phyloP scores from a whole-genome alignment of 2,797 vertebrate genomes.

The Anniella stebbinsi region DNA sequence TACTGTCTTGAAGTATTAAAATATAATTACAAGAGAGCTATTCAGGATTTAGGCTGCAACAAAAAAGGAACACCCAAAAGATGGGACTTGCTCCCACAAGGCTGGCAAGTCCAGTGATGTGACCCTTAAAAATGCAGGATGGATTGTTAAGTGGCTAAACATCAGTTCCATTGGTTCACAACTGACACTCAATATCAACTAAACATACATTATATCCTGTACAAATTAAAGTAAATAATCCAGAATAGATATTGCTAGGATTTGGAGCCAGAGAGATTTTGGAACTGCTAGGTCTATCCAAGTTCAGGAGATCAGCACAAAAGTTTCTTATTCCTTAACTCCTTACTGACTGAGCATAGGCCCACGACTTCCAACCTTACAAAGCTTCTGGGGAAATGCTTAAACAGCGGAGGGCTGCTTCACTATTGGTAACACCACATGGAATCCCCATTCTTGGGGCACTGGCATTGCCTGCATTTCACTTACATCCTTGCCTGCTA shows the following conservation, averaged over 20 bases:
- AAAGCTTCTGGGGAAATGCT: neutral
- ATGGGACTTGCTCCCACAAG: neutral
- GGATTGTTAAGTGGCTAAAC: neutral
- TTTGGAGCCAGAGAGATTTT: neutral
- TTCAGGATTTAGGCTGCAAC: neutral
- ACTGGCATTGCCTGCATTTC: neutral
- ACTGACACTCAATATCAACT: neutral
- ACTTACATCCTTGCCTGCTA: neutral
- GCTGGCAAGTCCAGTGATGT: neutral
- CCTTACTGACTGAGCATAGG: neutral
- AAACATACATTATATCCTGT: neutral
- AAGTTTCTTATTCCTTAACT: neutral
- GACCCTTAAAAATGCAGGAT: neutral
- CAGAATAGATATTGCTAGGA: neutral
- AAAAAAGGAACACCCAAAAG: neutral
- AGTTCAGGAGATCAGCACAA: neutral
- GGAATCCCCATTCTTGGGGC: neutral
- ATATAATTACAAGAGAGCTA: neutral
- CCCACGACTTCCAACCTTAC: neutral
- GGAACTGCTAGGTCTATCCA: neutral
- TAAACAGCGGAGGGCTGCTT: neutral
- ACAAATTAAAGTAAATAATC: neutral
- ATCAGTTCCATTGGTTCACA: slow-evolving; percentile 8
- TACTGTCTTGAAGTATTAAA: neutral
- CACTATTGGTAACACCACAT: neutral